Evolutionary conservation across 2,113 vertebrate species (phyloP), one percentile per base, ranked within the genome.

Genomic region (Cavia porcellus): DNA sequence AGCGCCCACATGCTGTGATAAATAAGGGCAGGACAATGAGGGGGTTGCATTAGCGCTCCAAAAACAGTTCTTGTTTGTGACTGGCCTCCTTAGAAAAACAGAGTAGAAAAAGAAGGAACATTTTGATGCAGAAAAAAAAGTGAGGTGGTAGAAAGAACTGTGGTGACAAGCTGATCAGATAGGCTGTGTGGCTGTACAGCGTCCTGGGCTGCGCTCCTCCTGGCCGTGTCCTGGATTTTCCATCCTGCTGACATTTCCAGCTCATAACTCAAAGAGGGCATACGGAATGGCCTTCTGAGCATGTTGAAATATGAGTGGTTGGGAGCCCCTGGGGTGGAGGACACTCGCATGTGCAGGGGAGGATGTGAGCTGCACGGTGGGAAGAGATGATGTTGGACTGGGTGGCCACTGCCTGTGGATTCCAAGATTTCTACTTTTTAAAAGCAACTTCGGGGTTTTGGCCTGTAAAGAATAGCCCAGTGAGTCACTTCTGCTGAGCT

Each of bases 111-210:
- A n/a, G 59, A 89, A 92, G 89, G 57, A 82, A 81, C 25, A 19
- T 96, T 95, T 88, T 57, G 57, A 84, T 86, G 86, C 14, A 52
- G 75, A 84, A 96, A 86, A 55, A 92, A 96, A 96, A 90, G 50
- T 47, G 74, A 94, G 32, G 68, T n/a, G 47, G 5, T 75, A 1
- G 61, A 68, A 95, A 70, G 45, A 80, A 30, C 32, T 30, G 7
- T 7, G 64, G 45, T 13, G 47, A 77, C 74, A 90, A 61, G 35
- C 57, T 7, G 74, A 84, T 59, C 72, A 87, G 66, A 84, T 80
- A 87, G 89, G 38, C 66, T 47, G 12, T 1, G 3, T 92, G 22
- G 9, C 50, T 83, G 77, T 89, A 45, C 62, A 15, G 30, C 45
- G 35, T 88, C 95, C 89, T 22, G 90, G 70, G 30, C 20, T 2